Conservation (phyloP, 2,113 vertebrate species). For the Podilymbus podiceps region DNA sequence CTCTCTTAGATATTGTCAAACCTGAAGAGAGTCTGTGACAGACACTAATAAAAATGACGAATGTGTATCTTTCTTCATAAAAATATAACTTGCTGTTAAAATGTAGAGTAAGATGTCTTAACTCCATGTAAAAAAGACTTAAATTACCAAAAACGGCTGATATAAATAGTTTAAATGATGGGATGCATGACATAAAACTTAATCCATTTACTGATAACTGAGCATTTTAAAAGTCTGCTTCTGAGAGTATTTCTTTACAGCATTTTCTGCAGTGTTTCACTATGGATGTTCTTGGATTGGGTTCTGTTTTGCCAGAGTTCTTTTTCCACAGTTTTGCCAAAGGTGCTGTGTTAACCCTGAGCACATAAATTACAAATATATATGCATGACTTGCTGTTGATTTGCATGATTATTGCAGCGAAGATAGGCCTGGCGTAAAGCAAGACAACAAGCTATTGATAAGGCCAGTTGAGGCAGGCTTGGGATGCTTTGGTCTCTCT, state of each 20-base stretch:
- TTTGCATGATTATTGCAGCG: slow-evolving; percentile 33
- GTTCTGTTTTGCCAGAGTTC: background rate
- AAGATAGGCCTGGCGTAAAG: slow-evolving; percentile 11
- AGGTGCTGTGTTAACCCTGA: background rate
- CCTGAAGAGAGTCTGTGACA: background rate
- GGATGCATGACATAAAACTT: background rate
- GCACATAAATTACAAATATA: slow-evolving; percentile 42
- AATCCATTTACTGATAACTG: background rate
- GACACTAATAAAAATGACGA: slow-evolving; percentile 37
- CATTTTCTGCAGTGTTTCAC: background rate
- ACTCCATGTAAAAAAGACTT: slow-evolving; percentile 8
- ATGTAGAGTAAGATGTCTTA: background rate
- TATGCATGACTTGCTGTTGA: slow-evolving; percentile 23
- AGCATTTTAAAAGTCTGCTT: background rate
- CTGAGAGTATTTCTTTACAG: background rate
- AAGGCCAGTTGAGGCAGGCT: background rate
- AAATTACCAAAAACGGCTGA: slow-evolving; percentile 25
- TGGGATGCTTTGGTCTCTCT: background rate
- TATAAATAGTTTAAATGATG: slow-evolving; percentile 15
- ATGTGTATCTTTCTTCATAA: slow-evolving; percentile 24
- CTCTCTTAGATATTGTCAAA: background rate
- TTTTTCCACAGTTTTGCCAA: background rate
- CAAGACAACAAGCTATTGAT: slow-evolving; percentile 44
- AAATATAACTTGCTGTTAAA: slow-evolving; percentile 27
- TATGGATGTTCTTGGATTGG: background rate